Conservation (phyloP, 23 tunicate genomes). For the Phallusia fumigata region DNA sequence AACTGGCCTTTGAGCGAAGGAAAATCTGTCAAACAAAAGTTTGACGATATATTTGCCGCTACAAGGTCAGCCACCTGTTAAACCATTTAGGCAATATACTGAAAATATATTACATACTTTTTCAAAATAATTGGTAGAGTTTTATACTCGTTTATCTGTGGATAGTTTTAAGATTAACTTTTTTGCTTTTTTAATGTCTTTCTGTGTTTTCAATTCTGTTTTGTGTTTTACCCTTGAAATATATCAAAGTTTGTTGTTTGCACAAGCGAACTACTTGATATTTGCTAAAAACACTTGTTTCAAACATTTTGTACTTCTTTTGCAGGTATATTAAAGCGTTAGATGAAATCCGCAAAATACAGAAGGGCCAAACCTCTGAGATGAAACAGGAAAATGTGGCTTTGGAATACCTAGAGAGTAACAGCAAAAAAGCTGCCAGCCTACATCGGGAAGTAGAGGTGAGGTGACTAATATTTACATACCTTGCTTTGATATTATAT, state of each 20-base stretch:
- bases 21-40: slow-evolving; percentile 72
- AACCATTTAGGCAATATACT: not conserved
- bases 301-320: too few relatives aligned
- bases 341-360: slow-evolving; percentile 68
- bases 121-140: not conserved
- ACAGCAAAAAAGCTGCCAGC: slow-evolving; percentile 25
- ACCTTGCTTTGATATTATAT: too few relatives aligned
- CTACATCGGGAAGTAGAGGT: slow-evolving; percentile 7
- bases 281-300: not conserved
- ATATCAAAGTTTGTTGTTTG: not conserved
- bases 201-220: too few relatives aligned
- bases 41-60: slow-evolving; percentile 93
- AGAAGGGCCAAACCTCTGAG: slow-evolving; percentile 38
- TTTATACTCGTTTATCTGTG: too few relatives aligned
- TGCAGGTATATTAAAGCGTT: slow-evolving; percentile 82
- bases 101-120: not conserved
- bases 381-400: slow-evolving; percentile 34
- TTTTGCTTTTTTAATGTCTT: too few relatives aligned
- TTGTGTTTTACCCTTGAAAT: too few relatives aligned
- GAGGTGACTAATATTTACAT: not conserved
- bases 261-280: not conserved
- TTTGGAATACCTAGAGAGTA: slow-evolving; percentile 37
- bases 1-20: slow-evolving; percentile 91
- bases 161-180: too few relatives aligned
- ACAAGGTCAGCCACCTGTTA: slow-evolving; percentile 38